phyloP scores from a whole-genome alignment of 2,888 invertebrate species.

The Prosopocoilus inquinatus region DNA sequence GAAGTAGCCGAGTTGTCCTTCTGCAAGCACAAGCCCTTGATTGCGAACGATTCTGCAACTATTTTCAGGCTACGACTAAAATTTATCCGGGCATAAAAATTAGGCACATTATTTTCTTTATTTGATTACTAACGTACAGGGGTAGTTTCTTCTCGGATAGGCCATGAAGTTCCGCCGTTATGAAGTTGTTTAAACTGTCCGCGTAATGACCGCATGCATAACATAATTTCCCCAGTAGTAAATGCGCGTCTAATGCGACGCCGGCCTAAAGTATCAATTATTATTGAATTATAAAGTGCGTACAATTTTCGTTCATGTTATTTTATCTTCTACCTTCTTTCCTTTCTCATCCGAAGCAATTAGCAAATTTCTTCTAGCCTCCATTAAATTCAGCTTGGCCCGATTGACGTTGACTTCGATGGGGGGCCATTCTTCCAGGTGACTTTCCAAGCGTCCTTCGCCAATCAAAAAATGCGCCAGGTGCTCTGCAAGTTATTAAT shows the following conservation, averaged over 20 bases:
- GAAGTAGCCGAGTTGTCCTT: conserved; percentile 58
- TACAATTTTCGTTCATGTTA: too few relatives aligned
- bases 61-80: conserved; percentile 83
- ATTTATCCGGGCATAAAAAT: conserved; percentile 16
- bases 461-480: conserved; percentile 82
- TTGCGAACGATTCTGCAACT: conserved; percentile 94
- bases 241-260: conserved; percentile 80
- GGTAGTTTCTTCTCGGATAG: conserved; percentile 83
- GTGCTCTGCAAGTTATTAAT: conserved; percentile 59
- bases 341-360: conserved; percentile 76
- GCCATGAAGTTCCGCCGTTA: conserved; percentile 79
- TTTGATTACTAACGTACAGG: conserved; percentile 54
- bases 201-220: conserved; percentile 87
- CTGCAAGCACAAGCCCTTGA: conserved; percentile 80
- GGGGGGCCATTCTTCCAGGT: conserved; percentile 83
- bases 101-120: background rate
- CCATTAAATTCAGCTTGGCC: conserved; percentile 75
- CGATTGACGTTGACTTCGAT: conserved; percentile 74
- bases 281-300: background rate
- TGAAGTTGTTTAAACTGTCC: conserved; percentile 78
- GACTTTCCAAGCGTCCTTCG: conserved; percentile 86
- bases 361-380: conserved; percentile 73
- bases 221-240: conserved; percentile 86
- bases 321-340: conserved; percentile 55
- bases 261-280: conserved; percentile 62